A percentile compares a stretch with the other conserved stretches of the same genome.
phyloP scores from a whole-genome alignment of 1,140 invertebrate species.

The Protaetia brevitarsis region DNA sequence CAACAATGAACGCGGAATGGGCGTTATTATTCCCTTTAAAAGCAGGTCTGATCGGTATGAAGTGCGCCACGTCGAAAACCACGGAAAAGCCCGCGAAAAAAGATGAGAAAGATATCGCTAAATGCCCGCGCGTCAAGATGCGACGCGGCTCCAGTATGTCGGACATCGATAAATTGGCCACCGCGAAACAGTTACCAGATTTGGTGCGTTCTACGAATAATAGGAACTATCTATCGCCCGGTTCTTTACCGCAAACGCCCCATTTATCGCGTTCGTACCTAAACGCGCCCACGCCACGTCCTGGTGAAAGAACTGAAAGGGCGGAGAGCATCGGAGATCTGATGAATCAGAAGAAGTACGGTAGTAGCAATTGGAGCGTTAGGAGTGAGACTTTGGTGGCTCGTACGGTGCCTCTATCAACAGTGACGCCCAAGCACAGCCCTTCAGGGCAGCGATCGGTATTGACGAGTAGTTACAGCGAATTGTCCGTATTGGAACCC shows the following conservation, averaged over 20 bases:
- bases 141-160: conserved; percentile 69
- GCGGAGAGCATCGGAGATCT: conserved; percentile 70
- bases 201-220: conserved; percentile 51
- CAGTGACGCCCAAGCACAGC: conserved; percentile 58
- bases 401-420: conserved; percentile 66
- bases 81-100: conserved; percentile 40
- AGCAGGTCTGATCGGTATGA: conserved; percentile 58
- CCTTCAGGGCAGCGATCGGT: conserved; percentile 33
- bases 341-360: conserved; percentile 72
- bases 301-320: conserved; percentile 49
- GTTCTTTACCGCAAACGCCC: conserved; percentile 53
- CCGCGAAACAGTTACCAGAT: conserved; percentile 45
- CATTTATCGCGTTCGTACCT: conserved; percentile 53
- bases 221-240: conserved; percentile 43
- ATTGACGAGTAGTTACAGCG: neutral
- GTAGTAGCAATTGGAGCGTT: conserved; percentile 65
- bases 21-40: conserved; percentile 60
- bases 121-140: conserved; percentile 51
- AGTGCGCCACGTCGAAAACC: conserved; percentile 50
- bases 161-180: conserved; percentile 63
- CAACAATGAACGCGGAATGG: conserved; percentile 50
- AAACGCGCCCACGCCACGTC: conserved; percentile 47
- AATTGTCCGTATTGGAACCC: conserved; percentile 23
- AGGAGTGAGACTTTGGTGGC: conserved; percentile 65
- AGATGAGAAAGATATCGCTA: conserved; percentile 24